Conservation (phyloP, 2,888 invertebrate genomes). For the Buathra laborator region DNA sequence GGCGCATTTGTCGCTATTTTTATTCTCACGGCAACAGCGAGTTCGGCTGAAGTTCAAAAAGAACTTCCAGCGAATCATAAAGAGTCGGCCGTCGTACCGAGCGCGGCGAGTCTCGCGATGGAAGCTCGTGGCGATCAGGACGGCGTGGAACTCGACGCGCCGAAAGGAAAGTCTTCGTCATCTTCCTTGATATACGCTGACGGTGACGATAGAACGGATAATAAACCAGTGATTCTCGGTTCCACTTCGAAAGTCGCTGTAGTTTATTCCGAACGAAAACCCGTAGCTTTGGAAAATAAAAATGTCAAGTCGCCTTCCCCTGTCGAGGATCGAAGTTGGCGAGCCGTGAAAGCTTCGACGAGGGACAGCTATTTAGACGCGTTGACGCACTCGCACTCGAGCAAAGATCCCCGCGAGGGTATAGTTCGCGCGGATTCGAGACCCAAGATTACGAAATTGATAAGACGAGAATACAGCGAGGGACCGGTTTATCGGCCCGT, state of each 20-base stretch:
- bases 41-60: slow-evolving; percentile 37
- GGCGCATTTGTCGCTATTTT: slow-evolving; percentile 33
- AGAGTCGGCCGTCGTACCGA: slow-evolving; percentile 37
- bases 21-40: slow-evolving; percentile 35
- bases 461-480: slow-evolving; percentile 75
- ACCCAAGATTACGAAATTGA: slow-evolving; percentile 69
- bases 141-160: slow-evolving; percentile 57
- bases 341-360: slow-evolving; percentile 66
- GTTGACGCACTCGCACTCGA: slow-evolving; percentile 87
- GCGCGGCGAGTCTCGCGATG: slow-evolving; percentile 64
- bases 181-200: slow-evolving; percentile 11
- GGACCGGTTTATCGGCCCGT: slow-evolving; percentile 75
- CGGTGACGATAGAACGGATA: not conserved
- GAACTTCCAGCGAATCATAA: slow-evolving; percentile 64
- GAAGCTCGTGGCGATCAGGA: slow-evolving; percentile 69
- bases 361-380: slow-evolving; percentile 89
- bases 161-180: slow-evolving; percentile 47
- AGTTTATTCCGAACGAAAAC: slow-evolving; percentile 56
- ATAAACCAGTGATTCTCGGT: slow-evolving; percentile 48
- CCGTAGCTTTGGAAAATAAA: slow-evolving; percentile 31
- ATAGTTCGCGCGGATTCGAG: slow-evolving; percentile 68
- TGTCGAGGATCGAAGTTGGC: slow-evolving; percentile 58
- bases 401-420: slow-evolving; percentile 82
- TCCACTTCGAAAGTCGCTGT: slow-evolving; percentile 59
- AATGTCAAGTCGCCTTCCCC: slow-evolving; percentile 30